These are phyloP conservation scores for Lethrus apterus DNA, from an alignment of 1,140 invertebrate genomes.

Conservation along the genomic window DNA sequence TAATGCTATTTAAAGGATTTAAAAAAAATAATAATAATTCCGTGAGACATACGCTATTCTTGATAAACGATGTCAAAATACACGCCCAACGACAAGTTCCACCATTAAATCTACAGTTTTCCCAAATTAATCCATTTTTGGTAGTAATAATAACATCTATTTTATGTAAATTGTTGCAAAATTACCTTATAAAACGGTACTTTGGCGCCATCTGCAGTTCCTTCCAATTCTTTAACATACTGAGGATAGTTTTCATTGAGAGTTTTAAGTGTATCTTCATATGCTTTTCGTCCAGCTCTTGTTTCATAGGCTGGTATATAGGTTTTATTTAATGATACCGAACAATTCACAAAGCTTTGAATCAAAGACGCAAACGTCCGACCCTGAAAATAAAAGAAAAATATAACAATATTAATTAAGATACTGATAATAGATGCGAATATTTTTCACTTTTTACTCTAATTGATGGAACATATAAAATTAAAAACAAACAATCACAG, in stretches of 20 bases:
- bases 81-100: no score
- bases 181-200: slow-evolving; percentile 73
- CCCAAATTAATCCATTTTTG: slow-evolving; percentile 76
- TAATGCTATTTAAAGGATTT: no score
- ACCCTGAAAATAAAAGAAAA: slow-evolving; percentile 51
- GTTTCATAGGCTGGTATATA: slow-evolving; percentile 66
- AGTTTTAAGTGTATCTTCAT: slow-evolving; percentile 62
- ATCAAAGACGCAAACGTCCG: slow-evolving; percentile 68
- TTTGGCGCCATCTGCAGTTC: slow-evolving; percentile 72
- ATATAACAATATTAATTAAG: background rate
- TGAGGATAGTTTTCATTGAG: slow-evolving; percentile 67
- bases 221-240: slow-evolving; percentile 75
- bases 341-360: slow-evolving; percentile 56
- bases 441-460: background rate
- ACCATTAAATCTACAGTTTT: no score
- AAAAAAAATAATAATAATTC: no score
- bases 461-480: background rate
- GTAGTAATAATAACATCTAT: slow-evolving; percentile 62
- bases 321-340: slow-evolving; percentile 54
- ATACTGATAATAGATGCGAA: background rate
- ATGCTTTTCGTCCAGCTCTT: slow-evolving; percentile 56
- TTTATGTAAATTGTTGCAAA: background rate
- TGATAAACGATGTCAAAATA: no score
- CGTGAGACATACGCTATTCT: no score
- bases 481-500: no score